Base-by-base conservation (phyloP, 2,113 vertebrate species). In the Oceanodroma tethys region DNA sequence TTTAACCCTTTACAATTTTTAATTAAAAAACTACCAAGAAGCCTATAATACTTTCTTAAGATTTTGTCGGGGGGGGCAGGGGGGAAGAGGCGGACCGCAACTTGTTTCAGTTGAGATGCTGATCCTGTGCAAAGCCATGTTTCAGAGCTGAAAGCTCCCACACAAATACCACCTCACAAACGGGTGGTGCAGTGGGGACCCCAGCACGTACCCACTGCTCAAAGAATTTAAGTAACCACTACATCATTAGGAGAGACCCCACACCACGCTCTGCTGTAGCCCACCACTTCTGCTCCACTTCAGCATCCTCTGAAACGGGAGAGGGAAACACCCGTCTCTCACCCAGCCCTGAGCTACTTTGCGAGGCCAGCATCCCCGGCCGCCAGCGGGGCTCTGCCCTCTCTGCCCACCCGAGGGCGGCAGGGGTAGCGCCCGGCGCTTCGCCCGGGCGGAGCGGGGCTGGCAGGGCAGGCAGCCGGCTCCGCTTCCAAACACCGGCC, bases 1-100 rank as follows among this genome's bases (percentile, higher is more conserved):
- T 84, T 92, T 91, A 94, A 96, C 94, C 95, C 88, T 92, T 93
- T 52, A 78, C 52, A 74, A 59, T 84, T 93, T 95, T 95, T 70
- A 96, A 97, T 95, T 94, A 90, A 95, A 95, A 87, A 76, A 71
- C 71, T 81, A 92, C 71, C 56, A 92, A 87, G 78, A 71, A 85
- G 74, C 89, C 63, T 82, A 71, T 63, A 90, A 88, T 55, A 85
- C 82, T 96, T 90, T 71, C 38, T 88, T 36, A 60, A 90, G 72
- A 78, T 76, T 85, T 83, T 60, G 50, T 59, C 7, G 3, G n/a
- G 18, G 13, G 5, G 7, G 10, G 5, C 5, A 21, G 6, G 34
- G 17, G 12, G 48, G 22, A 19, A 19, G 22, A 13, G 18, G 32
- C 32, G 47, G 23, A 85, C 60, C 48, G 81, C 86, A 89, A 84